phyloP scores from a whole-genome alignment of 2,888 invertebrate species.

The Spialia ferax region DNA sequence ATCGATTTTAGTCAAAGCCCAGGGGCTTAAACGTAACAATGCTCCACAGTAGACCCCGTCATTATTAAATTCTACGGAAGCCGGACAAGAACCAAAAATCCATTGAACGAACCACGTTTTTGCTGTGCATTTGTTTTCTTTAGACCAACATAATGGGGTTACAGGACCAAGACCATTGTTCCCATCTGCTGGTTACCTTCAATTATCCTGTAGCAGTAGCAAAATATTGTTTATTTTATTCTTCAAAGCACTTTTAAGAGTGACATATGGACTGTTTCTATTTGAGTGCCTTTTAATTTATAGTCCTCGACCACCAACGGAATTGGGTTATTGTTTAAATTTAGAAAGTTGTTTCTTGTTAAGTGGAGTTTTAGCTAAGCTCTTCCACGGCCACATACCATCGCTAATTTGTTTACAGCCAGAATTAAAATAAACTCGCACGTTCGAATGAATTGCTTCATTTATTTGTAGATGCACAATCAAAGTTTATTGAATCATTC shows the following conservation, averaged over 20 bases:
- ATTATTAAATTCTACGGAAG: constrained; percentile 74
- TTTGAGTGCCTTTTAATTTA: constrained; percentile 74
- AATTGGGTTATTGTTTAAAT: constrained; percentile 76
- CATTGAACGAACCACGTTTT: constrained; percentile 70
- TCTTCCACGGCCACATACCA: constrained; percentile 63
- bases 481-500: constrained; percentile 19
- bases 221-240: constrained; percentile 84
- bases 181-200: constrained; percentile 69
- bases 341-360: constrained; percentile 62
- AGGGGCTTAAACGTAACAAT: constrained; percentile 69
- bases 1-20: constrained; percentile 65
- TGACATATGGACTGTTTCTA: constrained; percentile 76
- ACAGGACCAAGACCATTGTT: constrained; percentile 70
- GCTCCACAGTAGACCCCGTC: constrained; percentile 66
- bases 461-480: constrained; percentile 34
- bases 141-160: constrained; percentile 76
- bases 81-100: constrained; percentile 64
- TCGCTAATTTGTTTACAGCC: constrained; percentile 56
- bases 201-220: constrained; percentile 73
- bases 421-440: constrained; percentile 29
- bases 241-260: constrained; percentile 75
- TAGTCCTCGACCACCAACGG: constrained; percentile 68
- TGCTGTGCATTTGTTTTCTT: constrained; percentile 74
- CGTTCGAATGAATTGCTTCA: constrained; percentile 26
- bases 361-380: constrained; percentile 48